A percentile compares a stretch with the other conserved stretches of the same genome.
Conservation (phyloP, 2,113 vertebrate genomes). For the Bothrops jararaca region DNA sequence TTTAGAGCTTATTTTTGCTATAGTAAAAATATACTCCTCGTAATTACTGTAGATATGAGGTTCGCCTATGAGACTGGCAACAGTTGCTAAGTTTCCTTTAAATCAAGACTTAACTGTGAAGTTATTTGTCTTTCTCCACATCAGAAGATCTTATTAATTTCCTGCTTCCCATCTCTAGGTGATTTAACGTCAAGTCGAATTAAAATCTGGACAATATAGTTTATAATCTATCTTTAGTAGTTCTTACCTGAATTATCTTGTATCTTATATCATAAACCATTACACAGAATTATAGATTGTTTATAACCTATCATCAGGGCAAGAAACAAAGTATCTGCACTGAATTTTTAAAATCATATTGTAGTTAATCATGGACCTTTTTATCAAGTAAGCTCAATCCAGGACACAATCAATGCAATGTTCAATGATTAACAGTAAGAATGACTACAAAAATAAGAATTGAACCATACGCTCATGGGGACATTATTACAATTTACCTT, state of each 20-base stretch:
- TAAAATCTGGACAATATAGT: conserved; percentile 25
- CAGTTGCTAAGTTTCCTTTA: conserved; percentile 10
- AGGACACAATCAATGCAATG: background rate
- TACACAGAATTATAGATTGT: background rate
- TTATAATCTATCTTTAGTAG: conserved; percentile 14
- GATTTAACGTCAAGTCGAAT: conserved; percentile 20
- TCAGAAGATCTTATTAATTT: conserved; percentile 22
- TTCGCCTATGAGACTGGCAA: background rate
- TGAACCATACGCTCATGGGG: background rate
- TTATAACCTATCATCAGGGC: background rate
- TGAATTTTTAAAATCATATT: background rate
- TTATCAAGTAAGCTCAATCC: background rate
- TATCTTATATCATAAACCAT: background rate
- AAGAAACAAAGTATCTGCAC: background rate
- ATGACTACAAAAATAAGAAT: background rate
- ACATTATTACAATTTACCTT: background rate
- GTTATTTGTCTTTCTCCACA: conserved; percentile 10
- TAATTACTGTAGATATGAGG: background rate
- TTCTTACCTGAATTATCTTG: conserved; percentile 11
- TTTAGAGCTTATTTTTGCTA: conserved; percentile 2
- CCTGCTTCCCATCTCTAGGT: conserved; percentile 3
- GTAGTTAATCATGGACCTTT: background rate
- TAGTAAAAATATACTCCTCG: background rate
- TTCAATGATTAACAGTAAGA: background rate
- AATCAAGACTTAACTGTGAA: conserved; percentile 1